A percentile compares a stretch with the other conserved stretches of the same genome.
Evolutionary conservation across 2,113 vertebrate species (phyloP).

Genomic region (Ceyx cyanopectus): DNA sequence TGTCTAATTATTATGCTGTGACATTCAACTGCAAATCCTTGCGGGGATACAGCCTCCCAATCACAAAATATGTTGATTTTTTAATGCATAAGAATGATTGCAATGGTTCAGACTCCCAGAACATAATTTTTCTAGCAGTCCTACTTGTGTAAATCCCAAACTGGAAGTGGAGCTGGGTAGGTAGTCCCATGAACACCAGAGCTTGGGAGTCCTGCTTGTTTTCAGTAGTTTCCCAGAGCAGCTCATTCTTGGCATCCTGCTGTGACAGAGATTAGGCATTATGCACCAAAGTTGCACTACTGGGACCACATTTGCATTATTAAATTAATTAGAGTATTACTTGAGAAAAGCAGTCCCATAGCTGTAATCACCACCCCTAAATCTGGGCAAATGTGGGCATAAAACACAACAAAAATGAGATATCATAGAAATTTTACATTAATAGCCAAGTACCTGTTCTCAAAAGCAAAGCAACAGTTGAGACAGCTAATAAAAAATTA

Average conservation of each 20-base stretch:
- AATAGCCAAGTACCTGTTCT: neutral
- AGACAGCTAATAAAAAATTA: neutral
- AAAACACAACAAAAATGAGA: neutral
- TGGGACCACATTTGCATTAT: slow-evolving; percentile 60
- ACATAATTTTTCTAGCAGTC: neutral
- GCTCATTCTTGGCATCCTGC: slow-evolving; percentile 26
- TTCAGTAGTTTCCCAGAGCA: slow-evolving; percentile 5
- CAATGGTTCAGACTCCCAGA: neutral
- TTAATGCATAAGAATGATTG: neutral
- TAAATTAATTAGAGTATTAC: slow-evolving; percentile 56
- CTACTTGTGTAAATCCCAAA: neutral
- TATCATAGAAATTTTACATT: neutral
- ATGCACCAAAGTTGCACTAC: slow-evolving; percentile 45
- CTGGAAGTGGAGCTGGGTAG: neutral
- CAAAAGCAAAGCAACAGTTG: neutral
- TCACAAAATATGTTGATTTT: neutral
- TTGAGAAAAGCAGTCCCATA: slow-evolving; percentile 2
- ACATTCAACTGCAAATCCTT: neutral
- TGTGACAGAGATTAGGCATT: slow-evolving; percentile 61
- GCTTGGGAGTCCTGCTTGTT: neutral
- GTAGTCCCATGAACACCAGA: neutral
- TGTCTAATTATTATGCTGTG: neutral
- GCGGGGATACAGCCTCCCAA: neutral
- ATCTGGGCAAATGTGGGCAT: neutral
- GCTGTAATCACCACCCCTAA: neutral